Evolutionary conservation across 2,113 vertebrate genomes (phyloP).

Genomic region (Gallinago jamesoni): DNA sequence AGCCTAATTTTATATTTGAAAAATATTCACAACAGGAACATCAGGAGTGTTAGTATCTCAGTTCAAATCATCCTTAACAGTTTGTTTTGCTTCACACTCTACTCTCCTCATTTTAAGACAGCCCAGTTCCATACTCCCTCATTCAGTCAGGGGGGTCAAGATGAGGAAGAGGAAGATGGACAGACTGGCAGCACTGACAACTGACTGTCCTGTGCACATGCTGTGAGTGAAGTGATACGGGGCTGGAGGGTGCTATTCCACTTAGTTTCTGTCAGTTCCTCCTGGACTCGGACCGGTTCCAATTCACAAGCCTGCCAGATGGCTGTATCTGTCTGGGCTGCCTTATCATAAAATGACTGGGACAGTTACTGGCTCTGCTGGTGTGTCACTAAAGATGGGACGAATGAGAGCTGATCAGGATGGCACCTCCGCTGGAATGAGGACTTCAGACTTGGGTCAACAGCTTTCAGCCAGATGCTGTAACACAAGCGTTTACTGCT

Average conservation of each 20-base stretch:
- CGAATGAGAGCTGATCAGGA: neutral
- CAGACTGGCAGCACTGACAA: too few relatives aligned
- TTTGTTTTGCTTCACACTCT: neutral
- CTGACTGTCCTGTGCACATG: rapidly evolving
- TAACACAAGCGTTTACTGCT: neutral
- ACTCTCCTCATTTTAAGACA: neutral
- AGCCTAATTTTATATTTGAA: neutral
- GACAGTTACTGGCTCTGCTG: neutral
- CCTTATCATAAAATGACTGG: neutral
- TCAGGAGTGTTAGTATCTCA: neutral
- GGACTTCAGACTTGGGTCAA: neutral
- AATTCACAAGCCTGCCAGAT: neutral
- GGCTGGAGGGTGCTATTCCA: neutral
- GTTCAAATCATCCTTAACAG: neutral
- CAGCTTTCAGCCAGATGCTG: neutral
- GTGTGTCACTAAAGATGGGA: neutral
- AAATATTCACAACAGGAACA: neutral
- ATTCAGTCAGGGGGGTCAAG: rapidly evolving
- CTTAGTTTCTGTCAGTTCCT: neutral
- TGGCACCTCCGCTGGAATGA: neutral
- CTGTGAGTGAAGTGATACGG: neutral
- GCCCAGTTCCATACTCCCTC: neutral
- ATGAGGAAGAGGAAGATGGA: neutral
- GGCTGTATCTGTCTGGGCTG: neutral
- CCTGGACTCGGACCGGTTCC: neutral